phyloP scores from a whole-genome alignment of 1,140 invertebrate species.

The Limonius californicus region DNA sequence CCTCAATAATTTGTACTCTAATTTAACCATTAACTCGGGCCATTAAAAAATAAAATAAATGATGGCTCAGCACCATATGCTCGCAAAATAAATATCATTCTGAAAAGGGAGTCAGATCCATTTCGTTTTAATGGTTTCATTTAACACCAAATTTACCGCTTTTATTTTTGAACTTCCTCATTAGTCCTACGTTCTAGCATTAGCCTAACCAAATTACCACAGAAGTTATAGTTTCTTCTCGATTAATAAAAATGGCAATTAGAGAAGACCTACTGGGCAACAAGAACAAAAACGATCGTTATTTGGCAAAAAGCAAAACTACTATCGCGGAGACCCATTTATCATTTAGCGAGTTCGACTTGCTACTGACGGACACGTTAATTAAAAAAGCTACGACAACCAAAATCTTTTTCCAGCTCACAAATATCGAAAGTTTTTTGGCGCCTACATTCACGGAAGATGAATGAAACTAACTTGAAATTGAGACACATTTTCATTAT shows the following conservation, averaged over 20 bases:
- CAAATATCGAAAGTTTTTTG: neutral
- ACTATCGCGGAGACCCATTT: neutral
- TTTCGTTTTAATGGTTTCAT: conserved; percentile 14
- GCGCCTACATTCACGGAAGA: no score
- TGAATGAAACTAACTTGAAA: no score
- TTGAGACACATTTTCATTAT: no score
- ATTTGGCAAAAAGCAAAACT: neutral
- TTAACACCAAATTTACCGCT: conserved; percentile 7
- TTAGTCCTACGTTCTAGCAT: no score
- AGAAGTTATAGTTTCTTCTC: no score
- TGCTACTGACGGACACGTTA: conserved; percentile 5
- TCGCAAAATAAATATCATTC: conserved; percentile 10
- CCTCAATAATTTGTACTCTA: conserved; percentile 12
- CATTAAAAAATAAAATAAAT: conserved; percentile 15
- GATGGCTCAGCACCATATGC: conserved; percentile 12
- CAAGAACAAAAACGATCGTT: neutral
- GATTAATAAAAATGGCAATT: neutral
- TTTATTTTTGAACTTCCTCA: neutral
- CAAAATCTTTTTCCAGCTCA: neutral
- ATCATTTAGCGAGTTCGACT: conserved; percentile 7
- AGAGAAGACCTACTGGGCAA: neutral
- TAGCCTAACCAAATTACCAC: no score
- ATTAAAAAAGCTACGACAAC: conserved; percentile 2
- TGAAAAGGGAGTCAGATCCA: conserved; percentile 7
- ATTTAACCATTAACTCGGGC: conserved; percentile 5